Evolutionary conservation across 1,140 invertebrate species (phyloP).

Genomic region (Venturia canescens): DNA sequence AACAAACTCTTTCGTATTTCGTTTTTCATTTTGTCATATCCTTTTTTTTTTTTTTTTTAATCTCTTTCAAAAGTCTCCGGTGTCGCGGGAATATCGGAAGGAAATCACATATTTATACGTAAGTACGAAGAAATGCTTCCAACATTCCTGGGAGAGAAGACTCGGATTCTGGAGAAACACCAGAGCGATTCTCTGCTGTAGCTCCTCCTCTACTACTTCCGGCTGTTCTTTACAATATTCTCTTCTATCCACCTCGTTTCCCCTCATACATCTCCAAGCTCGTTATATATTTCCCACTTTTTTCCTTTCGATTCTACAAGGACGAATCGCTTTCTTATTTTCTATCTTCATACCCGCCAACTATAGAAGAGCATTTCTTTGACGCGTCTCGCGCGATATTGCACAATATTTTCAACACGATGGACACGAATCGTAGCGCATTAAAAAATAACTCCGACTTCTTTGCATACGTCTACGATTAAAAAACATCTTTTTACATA

Average conservation of each 20-base stretch:
- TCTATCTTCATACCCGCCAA: neutral
- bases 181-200: neutral
- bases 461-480: neutral
- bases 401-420: slow-evolving; percentile 2
- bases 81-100: slow-evolving; percentile 38
- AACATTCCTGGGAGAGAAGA: slow-evolving; percentile 25
- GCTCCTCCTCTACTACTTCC: neutral
- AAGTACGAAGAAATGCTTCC: slow-evolving; percentile 32
- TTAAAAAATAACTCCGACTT: neutral
- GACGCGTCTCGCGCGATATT: slow-evolving; percentile 32
- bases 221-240: neutral
- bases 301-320: neutral
- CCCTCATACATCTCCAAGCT: neutral
- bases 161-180: slow-evolving; percentile 31
- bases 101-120: slow-evolving; percentile 41
- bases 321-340: neutral
- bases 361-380: neutral
- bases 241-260: neutral
- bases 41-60: slow-evolving; percentile 29
- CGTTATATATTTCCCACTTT: neutral
- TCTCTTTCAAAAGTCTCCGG: slow-evolving; percentile 5
- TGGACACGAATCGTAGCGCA: neutral
- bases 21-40: slow-evolving; percentile 31
- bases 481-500: neutral
- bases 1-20: slow-evolving; percentile 16